A percentile compares a stretch with the other conserved stretches of the same genome.
Conservation (phyloP, 2,113 vertebrate species). For the Oncorhynchus kisutch region DNA sequence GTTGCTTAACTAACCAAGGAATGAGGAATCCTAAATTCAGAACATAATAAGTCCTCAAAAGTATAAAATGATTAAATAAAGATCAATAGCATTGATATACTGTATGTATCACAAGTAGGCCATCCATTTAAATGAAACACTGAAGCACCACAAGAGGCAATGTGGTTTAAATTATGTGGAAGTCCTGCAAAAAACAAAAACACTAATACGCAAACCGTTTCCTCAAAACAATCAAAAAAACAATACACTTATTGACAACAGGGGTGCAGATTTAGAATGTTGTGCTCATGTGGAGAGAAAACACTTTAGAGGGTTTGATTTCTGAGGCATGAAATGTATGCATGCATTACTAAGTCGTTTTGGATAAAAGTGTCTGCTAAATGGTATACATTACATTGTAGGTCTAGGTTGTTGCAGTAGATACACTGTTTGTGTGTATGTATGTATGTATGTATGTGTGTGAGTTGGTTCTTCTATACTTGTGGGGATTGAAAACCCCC, state of each 20-base stretch:
- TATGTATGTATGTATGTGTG: background rate
- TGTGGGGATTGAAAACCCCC: too few relatives aligned
- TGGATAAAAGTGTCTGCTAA: too few relatives aligned
- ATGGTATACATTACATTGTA: background rate
- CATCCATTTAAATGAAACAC: background rate
- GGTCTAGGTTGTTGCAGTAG: background rate
- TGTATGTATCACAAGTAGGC: background rate
- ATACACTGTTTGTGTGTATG: background rate
- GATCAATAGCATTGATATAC: background rate
- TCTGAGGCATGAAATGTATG: too few relatives aligned
- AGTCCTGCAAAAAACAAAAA: background rate
- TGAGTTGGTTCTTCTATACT: too few relatives aligned
- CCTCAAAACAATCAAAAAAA: background rate
- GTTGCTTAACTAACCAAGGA: slow-evolving; percentile 61
- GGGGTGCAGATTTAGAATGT: background rate
- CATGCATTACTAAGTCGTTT: too few relatives aligned
- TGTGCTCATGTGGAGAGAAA: background rate
- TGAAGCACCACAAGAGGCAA: background rate
- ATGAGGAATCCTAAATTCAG: slow-evolving; percentile 60
- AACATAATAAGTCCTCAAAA: background rate
- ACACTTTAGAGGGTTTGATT: background rate
- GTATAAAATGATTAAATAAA: slow-evolving; percentile 56
- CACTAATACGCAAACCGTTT: background rate
- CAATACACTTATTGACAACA: background rate
- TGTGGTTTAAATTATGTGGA: background rate